A percentile compares a stretch with the other conserved stretches of the same genome.
Evolutionary conservation across 1,140 invertebrate species (phyloP).

Genomic region (Nymphalis io): DNA sequence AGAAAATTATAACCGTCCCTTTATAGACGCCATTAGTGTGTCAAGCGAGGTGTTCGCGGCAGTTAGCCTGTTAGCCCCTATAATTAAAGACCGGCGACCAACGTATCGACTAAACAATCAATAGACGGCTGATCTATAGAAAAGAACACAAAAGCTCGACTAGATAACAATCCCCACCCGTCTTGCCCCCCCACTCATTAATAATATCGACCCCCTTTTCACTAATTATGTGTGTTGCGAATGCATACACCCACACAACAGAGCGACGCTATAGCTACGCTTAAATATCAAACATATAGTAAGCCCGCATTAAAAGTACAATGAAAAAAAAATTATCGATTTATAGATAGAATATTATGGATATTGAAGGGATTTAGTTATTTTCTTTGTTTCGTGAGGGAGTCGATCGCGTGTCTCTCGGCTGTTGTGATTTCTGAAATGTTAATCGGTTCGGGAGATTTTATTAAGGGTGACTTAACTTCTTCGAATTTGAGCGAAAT

Average conservation of each 20-base stretch:
- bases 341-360: constrained; percentile 49
- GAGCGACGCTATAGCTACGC: not conserved
- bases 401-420: constrained; percentile 58
- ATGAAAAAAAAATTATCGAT: constrained; percentile 63
- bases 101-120: constrained; percentile 76
- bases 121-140: constrained; percentile 70
- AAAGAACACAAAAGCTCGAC: constrained; percentile 77
- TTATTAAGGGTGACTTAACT: constrained; percentile 63
- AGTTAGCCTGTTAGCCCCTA: constrained; percentile 71
- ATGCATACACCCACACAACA: constrained; percentile 58
- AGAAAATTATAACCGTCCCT: constrained; percentile 66
- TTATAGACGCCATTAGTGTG: constrained; percentile 66
- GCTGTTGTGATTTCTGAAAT: constrained; percentile 70
- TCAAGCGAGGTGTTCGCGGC: constrained; percentile 70
- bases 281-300: constrained; percentile 44
- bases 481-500: constrained; percentile 36
- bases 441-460: constrained; percentile 71
- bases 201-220: constrained; percentile 72
- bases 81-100: constrained; percentile 70
- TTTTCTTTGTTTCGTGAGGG: constrained; percentile 65
- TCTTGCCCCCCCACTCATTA: constrained; percentile 65
- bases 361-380: constrained; percentile 51
- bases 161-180: constrained; percentile 71
- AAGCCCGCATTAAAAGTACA: constrained; percentile 59
- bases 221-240: constrained; percentile 79